Evolutionary conservation across 2,888 invertebrate species (phyloP).

Genomic region (Pilophorus perplexus): DNA sequence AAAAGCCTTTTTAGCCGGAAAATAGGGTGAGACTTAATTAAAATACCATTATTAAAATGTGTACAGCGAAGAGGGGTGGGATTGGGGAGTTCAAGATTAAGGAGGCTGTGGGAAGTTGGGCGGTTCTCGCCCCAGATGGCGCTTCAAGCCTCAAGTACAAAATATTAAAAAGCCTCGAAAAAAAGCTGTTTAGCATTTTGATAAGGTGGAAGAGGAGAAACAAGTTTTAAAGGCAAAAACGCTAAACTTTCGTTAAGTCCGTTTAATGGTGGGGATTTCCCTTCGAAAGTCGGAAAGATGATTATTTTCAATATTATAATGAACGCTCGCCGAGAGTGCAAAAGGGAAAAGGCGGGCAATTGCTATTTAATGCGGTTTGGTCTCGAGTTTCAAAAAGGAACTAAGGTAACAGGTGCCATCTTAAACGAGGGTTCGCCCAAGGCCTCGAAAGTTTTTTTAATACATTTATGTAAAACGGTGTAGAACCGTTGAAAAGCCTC

Average conservation of each 20-base stretch:
- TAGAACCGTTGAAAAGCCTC: slow-evolving; percentile 12
- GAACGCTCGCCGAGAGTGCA: slow-evolving; percentile 19
- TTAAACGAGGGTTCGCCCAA: background rate
- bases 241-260: slow-evolving; percentile 46
- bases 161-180: slow-evolving; percentile 48
- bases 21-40: slow-evolving; percentile 47
- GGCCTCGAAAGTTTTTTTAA: slow-evolving; percentile 15
- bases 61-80: slow-evolving; percentile 10
- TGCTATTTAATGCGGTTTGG: slow-evolving; percentile 44
- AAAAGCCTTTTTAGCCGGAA: slow-evolving; percentile 38
- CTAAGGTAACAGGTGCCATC: slow-evolving; percentile 37
- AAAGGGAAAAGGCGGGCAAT: slow-evolving; percentile 33
- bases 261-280: slow-evolving; percentile 47
- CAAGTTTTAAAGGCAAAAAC: slow-evolving; percentile 47
- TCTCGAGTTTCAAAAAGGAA: slow-evolving; percentile 8
- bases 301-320: slow-evolving; percentile 47
- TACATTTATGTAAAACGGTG: slow-evolving; percentile 30
- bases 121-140: slow-evolving; percentile 44
- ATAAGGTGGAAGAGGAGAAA: slow-evolving; percentile 48
- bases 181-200: slow-evolving; percentile 49
- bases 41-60: slow-evolving; percentile 49
- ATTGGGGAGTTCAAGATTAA: slow-evolving; percentile 40
- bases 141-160: slow-evolving; percentile 42
- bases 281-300: slow-evolving; percentile 29
- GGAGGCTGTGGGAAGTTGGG: slow-evolving; percentile 35